Evolutionary conservation across 2,797 vertebrate species (phyloP).

Genomic region (Macropus fuliginosus): DNA sequence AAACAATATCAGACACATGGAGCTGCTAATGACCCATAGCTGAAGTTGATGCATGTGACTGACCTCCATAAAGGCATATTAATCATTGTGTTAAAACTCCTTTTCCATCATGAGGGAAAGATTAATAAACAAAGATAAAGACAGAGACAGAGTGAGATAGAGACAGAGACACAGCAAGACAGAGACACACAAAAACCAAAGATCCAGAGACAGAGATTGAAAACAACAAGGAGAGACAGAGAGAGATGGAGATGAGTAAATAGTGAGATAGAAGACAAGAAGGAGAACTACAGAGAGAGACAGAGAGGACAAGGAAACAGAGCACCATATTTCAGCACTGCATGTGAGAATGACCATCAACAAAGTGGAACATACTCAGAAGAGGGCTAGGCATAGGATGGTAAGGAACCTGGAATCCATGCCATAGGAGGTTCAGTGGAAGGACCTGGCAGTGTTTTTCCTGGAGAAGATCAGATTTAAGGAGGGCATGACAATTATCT

Average conservation of each 20-base stretch:
- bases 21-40: neutral
- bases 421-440: too few species aligned
- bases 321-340: neutral
- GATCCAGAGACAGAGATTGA: neutral
- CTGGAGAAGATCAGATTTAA: neutral
- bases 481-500: neutral
- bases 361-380: neutral
- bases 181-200: neutral
- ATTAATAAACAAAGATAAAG: neutral
- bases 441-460: too few species aligned
- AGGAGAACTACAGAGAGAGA: neutral
- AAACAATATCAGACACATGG: slow-evolving; percentile 29
- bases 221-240: neutral
- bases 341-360: neutral
- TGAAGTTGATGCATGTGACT: slow-evolving; percentile 20
- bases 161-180: neutral
- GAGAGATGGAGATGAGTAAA: neutral
- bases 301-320: neutral
- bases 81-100: slow-evolving; percentile 33
- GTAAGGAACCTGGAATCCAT: neutral
- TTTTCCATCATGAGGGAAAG: neutral
- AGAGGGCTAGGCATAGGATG: neutral
- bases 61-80: slow-evolving; percentile 11
- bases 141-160: neutral
- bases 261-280: neutral